Percentiles rank a stretch among this genome's conserved stretches.
Evolutionary conservation across 37 sponge, comb jelly and placozoan species (phyloP).

Genomic region (Bolinopsis microptera): DNA sequence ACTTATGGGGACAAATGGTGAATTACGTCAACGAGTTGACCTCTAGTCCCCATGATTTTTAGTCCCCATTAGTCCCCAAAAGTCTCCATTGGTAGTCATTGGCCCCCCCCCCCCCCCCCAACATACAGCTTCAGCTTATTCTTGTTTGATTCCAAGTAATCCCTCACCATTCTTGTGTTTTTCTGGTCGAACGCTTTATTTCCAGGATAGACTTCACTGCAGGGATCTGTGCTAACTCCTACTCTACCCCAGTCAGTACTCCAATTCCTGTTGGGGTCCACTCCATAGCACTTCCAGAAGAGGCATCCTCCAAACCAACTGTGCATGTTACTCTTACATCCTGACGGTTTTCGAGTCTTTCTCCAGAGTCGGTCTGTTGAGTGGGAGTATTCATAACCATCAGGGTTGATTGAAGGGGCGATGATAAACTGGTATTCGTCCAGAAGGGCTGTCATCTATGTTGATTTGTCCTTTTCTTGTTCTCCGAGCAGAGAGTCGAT

Average conservation of each 20-base stretch:
- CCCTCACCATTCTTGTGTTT: neutral
- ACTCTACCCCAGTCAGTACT: neutral
- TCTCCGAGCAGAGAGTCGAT: neutral
- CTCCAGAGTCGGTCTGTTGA: slow-evolving; percentile 38
- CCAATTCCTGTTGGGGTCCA: slow-evolving; percentile 60
- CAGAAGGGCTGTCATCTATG: neutral
- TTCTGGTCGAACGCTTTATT: neutral
- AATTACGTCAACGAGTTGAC: too few relatives aligned
- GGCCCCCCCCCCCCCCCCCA: too few relatives aligned
- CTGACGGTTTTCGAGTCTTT: slow-evolving; percentile 31
- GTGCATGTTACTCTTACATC: neutral
- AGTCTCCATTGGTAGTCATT: too few relatives aligned
- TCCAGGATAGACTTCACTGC: slow-evolving; percentile 1
- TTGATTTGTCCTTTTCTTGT: neutral
- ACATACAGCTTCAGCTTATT: slow-evolving; percentile 27
- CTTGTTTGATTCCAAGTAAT: neutral
- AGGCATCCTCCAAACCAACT: slow-evolving; percentile 45
- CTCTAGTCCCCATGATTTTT: too few relatives aligned
- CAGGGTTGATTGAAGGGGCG: slow-evolving; percentile 25
- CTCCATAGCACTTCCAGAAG: neutral
- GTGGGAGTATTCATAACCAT: slow-evolving; percentile 54
- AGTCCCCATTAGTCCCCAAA: too few relatives aligned
- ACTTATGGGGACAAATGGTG: too few relatives aligned
- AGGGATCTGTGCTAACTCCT: neutral
- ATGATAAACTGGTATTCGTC: slow-evolving; percentile 4